Percentiles rank a stretch among this genome's conserved stretches.
Evolutionary conservation across 1,140 invertebrate genomes (phyloP).

Genomic region (Megalopta genalis): DNA sequence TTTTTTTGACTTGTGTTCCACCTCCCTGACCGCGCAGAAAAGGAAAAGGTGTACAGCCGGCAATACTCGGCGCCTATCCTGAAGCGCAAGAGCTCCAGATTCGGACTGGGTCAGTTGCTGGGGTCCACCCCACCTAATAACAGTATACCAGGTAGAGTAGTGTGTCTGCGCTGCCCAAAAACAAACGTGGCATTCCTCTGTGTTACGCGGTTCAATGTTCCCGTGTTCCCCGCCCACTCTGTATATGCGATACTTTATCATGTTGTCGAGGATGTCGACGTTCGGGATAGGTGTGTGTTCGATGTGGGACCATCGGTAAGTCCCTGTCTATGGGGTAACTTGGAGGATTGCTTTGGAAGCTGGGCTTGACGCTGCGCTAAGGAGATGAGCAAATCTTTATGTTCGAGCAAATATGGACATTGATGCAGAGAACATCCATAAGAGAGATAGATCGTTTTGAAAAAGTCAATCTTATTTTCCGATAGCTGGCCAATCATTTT

Average conservation of each 20-base stretch:
- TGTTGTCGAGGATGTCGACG: slow-evolving; percentile 39
- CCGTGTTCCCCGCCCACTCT: slow-evolving; percentile 33
- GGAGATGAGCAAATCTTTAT: neutral
- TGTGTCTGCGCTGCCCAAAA: slow-evolving; percentile 68
- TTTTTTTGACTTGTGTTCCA: slow-evolving; percentile 46
- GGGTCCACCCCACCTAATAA: slow-evolving; percentile 82
- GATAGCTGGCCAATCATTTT: too few species aligned
- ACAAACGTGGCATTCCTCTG: slow-evolving; percentile 47
- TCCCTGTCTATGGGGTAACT: slow-evolving; percentile 3
- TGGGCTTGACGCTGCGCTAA: too few species aligned
- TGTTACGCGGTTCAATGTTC: slow-evolving; percentile 58
- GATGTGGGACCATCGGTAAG: slow-evolving; percentile 44
- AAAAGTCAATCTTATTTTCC: too few species aligned
- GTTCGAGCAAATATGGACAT: neutral
- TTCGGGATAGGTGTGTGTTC: slow-evolving; percentile 24
- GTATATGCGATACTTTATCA: slow-evolving; percentile 46
- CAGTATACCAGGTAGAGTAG: slow-evolving; percentile 84
- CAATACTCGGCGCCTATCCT: slow-evolving; percentile 94
- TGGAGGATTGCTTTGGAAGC: neutral
- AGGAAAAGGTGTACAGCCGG: slow-evolving; percentile 93
- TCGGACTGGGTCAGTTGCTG: slow-evolving; percentile 93
- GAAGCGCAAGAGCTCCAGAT: slow-evolving; percentile 94
- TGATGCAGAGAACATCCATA: too few species aligned
- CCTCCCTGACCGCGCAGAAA: slow-evolving; percentile 81
- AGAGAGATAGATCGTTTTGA: too few species aligned